These are phyloP conservation scores for Parnassius smintheus DNA, from an alignment of 2,888 invertebrate genomes.

Conservation along the genomic window DNA sequence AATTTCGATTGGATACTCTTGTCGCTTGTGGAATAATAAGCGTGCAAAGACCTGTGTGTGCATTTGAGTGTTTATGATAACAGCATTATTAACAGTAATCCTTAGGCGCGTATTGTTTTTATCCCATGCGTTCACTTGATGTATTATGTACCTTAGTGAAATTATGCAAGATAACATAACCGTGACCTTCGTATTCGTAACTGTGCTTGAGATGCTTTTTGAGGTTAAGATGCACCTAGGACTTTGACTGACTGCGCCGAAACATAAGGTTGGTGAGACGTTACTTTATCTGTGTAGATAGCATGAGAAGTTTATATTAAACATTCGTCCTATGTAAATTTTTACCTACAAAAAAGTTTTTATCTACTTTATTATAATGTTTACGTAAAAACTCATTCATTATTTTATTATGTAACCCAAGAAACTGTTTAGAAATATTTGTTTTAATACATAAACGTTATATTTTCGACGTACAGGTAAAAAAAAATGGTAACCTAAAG, in stretches of 20 bases:
- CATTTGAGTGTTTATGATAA: conserved; percentile 79
- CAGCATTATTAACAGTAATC: conserved; percentile 74
- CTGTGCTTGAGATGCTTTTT: conserved; percentile 74
- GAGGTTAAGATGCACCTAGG: conserved; percentile 80
- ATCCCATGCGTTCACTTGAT: conserved; percentile 61
- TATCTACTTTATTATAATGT: too few species aligned
- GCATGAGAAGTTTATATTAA: conserved; percentile 59
- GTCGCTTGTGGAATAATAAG: conserved; percentile 69
- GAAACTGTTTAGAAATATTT: too few species aligned
- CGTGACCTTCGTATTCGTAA: conserved; percentile 77
- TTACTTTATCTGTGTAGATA: conserved; percentile 60
- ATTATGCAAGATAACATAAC: conserved; percentile 76
- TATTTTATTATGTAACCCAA: too few species aligned
- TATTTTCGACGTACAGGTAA: too few species aligned
- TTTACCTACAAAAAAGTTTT: too few species aligned
- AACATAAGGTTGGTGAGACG: conserved; percentile 74
- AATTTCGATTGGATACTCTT: conserved; percentile 59
- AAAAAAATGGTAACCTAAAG: too few species aligned
- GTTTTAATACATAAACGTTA: too few species aligned
- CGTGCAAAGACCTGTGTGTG: conserved; percentile 78
- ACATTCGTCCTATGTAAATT: conserved; percentile 46
- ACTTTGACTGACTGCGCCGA: conserved; percentile 77
- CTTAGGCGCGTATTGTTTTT: conserved; percentile 70
- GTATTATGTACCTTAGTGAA: conserved; percentile 59
- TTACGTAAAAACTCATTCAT: too few species aligned